Base-by-base conservation (phyloP, 2,113 vertebrate genomes). In the Tautogolabrus adspersus region DNA sequence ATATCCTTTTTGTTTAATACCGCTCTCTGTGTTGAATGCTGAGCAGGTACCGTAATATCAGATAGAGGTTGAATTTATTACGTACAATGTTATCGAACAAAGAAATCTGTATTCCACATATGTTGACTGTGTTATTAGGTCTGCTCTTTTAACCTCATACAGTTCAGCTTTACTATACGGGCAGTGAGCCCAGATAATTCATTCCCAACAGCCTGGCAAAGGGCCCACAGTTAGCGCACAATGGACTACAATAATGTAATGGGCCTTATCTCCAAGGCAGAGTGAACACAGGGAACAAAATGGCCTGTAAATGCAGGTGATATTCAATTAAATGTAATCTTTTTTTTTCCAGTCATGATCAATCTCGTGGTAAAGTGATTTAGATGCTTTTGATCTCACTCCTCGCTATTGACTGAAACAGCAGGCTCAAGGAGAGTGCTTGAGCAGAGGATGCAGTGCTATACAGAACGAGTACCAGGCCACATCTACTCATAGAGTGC, bases 311-410 rank as follows among this genome's bases (percentile, higher is more conserved):
- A 92, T 91, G 89, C 62, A 22, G 87, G 71, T 72, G 72, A 83
- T 92, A 90, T 92, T 92, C 78, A 91, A 92, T 91, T 89, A 84
- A 91, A 90, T 77, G 84, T 79, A 88, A 91, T 93, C 88, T 90
- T 89, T 63, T 79, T 85, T 73, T 66, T 44, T 37, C 22, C 54
- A 77, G 82, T 82, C 52, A 8, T 22, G 7, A 87, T 92, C 83
- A 88, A 88, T 90, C 81, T 81, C 73, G 40, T 73, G 77, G 71
- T 89, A 73, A 90, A 90, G 87, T 84, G 89, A 91, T 88, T 92
- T 82, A 72, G 85, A 86, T 83, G 86, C 77, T 79, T 90, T 83
- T 88, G 81, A 92, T 91, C 56, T 22, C 63, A 19, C 55, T 59
- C 40, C 54, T 83, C 51, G 11, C 37, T 79, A 84, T 75, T 68